Evolutionary conservation across 2,113 vertebrate species (phyloP), one percentile per base, ranked within the genome.

Genomic region (Lontra canadensis): DNA sequence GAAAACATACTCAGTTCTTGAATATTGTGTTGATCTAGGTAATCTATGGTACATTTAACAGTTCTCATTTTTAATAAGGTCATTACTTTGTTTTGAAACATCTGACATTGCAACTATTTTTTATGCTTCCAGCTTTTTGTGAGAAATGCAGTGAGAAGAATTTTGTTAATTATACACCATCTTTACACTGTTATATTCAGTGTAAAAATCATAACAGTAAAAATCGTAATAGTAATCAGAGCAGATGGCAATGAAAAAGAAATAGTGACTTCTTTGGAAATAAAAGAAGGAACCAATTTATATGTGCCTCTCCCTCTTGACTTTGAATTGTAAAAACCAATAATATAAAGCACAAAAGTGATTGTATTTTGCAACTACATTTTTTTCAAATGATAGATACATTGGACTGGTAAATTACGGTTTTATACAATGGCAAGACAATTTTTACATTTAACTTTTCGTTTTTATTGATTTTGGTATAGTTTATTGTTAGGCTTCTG

Each of bases 361-460:
- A 88, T 78, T 90, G 42, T 44, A 83, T 95, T 93, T 96, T 97
- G 21, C 25, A 93, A 86, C 39, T 82, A 25, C 47, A 85, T 55
- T 95, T 85, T 96, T 95, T 90, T 81, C 44, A 31, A 92, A 84
- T 95, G 74, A 92, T 67, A 81, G 36, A 88, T 61, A 73, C 57
- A 79, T 49, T 73, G 36, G 8, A 25, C 17, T 88, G 80, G 34
- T 47, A 14, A 92, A 95, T 91, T 79, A 78, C 49, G 92, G 79
- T 71, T 94, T 94, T 95, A 79, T 87, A 29, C 34, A 93, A 89
- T 57, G 14, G 44, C 83, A 96, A 92, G 74, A 8, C 83, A 95
- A 44, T 84, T 95, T 92, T 97, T 91, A 89, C 49, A 94, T 96
- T 96, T 94, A 95, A 88, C 15, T 69, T 96, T 93, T 96, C 78